Evolutionary conservation across 1,140 invertebrate genomes (phyloP), one percentile per base, ranked within the genome.

Genomic region (Stegodyphus dumicola): DNA sequence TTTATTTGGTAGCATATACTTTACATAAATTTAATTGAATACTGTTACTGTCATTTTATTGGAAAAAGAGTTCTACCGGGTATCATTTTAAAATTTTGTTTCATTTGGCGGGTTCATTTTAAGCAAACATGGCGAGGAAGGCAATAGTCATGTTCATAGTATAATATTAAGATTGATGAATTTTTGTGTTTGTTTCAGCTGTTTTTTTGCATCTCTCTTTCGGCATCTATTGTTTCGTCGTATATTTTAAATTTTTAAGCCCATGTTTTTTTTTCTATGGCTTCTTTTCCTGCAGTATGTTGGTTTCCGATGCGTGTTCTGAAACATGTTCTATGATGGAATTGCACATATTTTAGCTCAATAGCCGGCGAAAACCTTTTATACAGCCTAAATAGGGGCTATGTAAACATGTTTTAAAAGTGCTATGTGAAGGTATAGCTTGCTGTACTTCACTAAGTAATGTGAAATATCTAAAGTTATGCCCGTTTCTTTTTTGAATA

Each of bases 91-190:
- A 11, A 18, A 75, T 66, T 66, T 76, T 54, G 74, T 76, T 76
- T 85, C 81, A 56, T 69, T 85, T 85, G 81, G 81, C 81, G 81
- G 81, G 73, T 76, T 51, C 17, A 48, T 85, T 76, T 76, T 85
- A 65, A 77, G 81, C 81, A 85, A 85, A 85, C 81, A 85, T 85
- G 81, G 81, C 81, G 81, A 85, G 70, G 80, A 83, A 77, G 81
- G 81, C 81, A 77, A 85, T 65, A 69, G 70, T 85, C 64, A 85
- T 85, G 73, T 85, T 76, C 81, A 83, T 75, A 83, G 71, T 75
- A 83, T 66, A 75, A 66, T 65, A 71, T 83, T 83, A 75, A 83
- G 60, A 75, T 53, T 66, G 33, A 18, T 49, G 66, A 75, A 65
- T 75, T 74, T 75, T 54, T 66, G n/a, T 17, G 15, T 60, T 60